Base-by-base conservation (phyloP, 2,113 vertebrate genomes). In the Microtus oregoni region DNA sequence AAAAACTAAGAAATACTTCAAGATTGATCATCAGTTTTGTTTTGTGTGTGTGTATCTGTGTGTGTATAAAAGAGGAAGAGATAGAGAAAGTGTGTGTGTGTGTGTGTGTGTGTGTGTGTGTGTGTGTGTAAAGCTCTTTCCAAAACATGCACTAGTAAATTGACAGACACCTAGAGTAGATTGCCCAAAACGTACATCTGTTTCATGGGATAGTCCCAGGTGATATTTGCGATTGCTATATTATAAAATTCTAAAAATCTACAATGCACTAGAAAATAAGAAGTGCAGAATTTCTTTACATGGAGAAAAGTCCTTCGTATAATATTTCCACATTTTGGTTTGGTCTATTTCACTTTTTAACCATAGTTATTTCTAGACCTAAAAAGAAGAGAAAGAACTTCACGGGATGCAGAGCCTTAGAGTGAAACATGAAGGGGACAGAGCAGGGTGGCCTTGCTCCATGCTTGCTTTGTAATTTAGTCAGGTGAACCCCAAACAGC, bases 401-500 rank as follows among this genome's bases (percentile, higher is more conserved):
- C 78, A 47, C n/a, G 61, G 75, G 15, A 92, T 91, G 32, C 63
- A 73, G 22, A 6, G 77, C 50, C 77, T 95, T 90, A 90, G 94
- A 88, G 83, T 86, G 50, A 82, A 88, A 92, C 96, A 55, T 52
- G 17, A 94, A 77, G 41, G 63, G 24, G 55, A 2, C 87, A 94
- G 35, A 26, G 67, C 82, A 83, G 28, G 13, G 13, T 79, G 86
- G 5, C 47, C 79, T 17, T 63, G 13, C 30, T 94, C 88, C 73
- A 44, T 67, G 83, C 95, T 97, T 76, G 79, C 82, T 98, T 98
- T 97, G 88, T 87, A 97, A 97, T 97, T 94, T 96, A 83, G 52
- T 89, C 91, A 97, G 70, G 47, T 78, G 94, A 97, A 94, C 35
- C 17, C 94, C 93, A 98, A 98, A 98, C 94, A 98, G 95, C 98